phyloP scores from a whole-genome alignment of 1,140 invertebrate species.

The Orchestia grillus region DNA sequence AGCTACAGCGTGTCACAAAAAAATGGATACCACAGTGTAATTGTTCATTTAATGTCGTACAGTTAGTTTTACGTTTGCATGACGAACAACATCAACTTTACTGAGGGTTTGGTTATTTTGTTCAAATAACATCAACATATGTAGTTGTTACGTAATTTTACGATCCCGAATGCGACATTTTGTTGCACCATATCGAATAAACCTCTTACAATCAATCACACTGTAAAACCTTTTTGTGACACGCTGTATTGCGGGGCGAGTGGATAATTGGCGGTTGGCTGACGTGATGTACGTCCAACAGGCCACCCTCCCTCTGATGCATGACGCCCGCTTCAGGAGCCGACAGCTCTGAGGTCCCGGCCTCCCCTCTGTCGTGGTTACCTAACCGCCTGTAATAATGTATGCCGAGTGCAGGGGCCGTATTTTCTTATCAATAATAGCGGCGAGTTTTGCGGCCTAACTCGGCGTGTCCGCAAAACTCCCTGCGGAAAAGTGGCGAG shows the following conservation, averaged over 20 bases:
- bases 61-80: no score
- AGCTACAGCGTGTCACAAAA: no score
- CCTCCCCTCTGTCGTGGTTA: neutral
- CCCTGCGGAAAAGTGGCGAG: neutral
- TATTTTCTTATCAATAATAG: slow-evolving; percentile 30
- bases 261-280: neutral
- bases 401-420: neutral
- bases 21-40: no score
- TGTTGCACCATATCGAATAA: no score
- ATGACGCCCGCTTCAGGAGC: neutral
- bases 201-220: neutral
- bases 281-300: neutral
- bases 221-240: neutral
- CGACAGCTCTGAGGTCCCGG: neutral
- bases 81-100: no score
- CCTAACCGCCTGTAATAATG: slow-evolving; percentile 37
- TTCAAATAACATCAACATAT: no score
- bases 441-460: neutral
- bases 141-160: no score
- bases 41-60: no score
- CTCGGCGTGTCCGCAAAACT: neutral
- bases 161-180: no score
- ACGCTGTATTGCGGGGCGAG: neutral
- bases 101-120: no score
- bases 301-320: neutral